These are phyloP conservation scores for Sapajus apella DNA, from an alignment of 2,113 vertebrate species.

Conservation along the genomic window DNA sequence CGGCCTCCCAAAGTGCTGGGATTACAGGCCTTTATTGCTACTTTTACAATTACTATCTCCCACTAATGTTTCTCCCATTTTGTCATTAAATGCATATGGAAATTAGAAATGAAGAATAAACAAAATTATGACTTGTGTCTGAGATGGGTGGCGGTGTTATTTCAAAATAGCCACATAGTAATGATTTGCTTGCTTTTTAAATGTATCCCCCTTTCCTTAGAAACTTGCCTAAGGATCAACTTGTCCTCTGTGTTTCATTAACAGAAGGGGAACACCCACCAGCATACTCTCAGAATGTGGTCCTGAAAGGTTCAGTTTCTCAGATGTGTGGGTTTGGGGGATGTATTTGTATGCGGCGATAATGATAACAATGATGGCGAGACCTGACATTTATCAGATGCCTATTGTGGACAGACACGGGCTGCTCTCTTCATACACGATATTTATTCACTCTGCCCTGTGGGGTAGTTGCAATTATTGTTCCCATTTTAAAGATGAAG, in stretches of 20 bases:
- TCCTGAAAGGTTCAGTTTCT: background rate
- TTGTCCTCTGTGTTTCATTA: background rate
- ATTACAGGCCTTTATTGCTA: conserved; percentile 59
- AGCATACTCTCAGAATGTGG: background rate
- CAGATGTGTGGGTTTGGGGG: background rate
- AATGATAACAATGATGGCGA: background rate
- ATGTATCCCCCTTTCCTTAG: conserved; percentile 38
- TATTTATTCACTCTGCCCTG: background rate
- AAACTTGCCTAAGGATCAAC: conserved; percentile 14
- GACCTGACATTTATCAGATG: background rate
- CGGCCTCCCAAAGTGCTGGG: too few relatives aligned
- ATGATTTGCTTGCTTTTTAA: conserved; percentile 52
- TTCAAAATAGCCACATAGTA: conserved; percentile 57
- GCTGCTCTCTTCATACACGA: background rate
- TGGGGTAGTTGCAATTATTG: background rate
- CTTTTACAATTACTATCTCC: conserved; percentile 58
- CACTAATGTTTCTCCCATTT: conserved; percentile 54
- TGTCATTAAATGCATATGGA: conserved; percentile 64
- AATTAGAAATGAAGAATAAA: conserved; percentile 60
- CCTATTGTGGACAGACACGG: background rate
- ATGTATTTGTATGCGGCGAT: background rate
- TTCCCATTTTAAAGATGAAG: background rate
- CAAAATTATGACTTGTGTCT: conserved; percentile 61
- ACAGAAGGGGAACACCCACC: background rate
- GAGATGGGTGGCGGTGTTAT: conserved; percentile 30